These are phyloP conservation scores for Pedionomus torquatus DNA, from an alignment of 2,113 vertebrate genomes.

Conservation along the genomic window DNA sequence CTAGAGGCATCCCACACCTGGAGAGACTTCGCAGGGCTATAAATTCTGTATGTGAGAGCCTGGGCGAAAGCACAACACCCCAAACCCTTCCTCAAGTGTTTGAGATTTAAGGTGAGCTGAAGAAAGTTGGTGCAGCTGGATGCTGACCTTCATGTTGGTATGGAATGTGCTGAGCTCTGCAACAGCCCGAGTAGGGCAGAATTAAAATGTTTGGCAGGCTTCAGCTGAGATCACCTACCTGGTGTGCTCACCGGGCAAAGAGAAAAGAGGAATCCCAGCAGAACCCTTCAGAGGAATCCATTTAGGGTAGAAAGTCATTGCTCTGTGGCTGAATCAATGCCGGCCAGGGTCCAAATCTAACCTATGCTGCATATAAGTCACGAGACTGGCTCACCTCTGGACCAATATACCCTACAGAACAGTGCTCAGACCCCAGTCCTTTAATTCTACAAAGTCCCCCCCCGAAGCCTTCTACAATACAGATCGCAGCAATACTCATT, in stretches of 20 bases:
- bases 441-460: not conserved
- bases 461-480: not conserved
- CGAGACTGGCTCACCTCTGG: not conserved
- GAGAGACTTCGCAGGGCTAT: not conserved
- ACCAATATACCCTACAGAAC: rapidly evolving
- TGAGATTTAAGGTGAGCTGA: not conserved
- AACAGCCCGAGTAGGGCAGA: not conserved
- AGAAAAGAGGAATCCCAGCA: constrained; percentile 22
- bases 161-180: constrained; percentile 30
- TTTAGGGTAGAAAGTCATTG: not conserved
- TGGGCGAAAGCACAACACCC: not conserved
- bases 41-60: not conserved
- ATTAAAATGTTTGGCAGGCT: constrained; percentile 38
- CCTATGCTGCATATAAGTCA: not conserved
- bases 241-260: not conserved
- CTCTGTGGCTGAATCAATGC: not conserved
- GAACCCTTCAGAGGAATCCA: not conserved
- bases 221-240: constrained; percentile 11
- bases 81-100: not conserved
- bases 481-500: not conserved
- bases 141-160: not conserved
- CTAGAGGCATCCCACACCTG: not conserved
- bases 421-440: not conserved
- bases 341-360: not conserved
- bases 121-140: not conserved